Conservation (phyloP, 2,113 vertebrate genomes). For the Xiphias gladius region DNA sequence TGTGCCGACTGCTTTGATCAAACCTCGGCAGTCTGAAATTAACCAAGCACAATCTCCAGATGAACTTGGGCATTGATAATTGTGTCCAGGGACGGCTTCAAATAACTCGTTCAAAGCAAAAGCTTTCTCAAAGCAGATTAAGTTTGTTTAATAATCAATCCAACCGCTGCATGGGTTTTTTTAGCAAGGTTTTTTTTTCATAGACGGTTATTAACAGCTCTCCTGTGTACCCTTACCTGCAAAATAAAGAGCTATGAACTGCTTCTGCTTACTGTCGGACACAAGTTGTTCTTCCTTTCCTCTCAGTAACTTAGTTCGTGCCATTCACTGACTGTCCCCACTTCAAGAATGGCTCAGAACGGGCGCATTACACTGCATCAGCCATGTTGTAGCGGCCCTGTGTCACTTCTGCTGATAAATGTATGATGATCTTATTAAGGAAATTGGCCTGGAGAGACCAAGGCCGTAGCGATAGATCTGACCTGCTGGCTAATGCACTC, state of each 20-base stretch:
- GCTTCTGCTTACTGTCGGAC: not conserved
- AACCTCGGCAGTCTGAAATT: not conserved
- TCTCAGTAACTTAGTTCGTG: not conserved
- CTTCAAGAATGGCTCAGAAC: slow-evolving; percentile 36
- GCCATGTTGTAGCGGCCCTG: slow-evolving; percentile 34
- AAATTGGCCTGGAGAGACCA: slow-evolving; percentile 62
- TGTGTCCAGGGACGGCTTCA: slow-evolving; percentile 29
- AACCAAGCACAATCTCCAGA: slow-evolving; percentile 20
- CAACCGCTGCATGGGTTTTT: slow-evolving; percentile 1
- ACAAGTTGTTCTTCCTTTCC: slow-evolving; percentile 24
- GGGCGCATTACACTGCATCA: slow-evolving; percentile 25
- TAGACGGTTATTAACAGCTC: slow-evolving; percentile 43
- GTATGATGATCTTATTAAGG: slow-evolving; percentile 62
- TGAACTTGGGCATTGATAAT: slow-evolving; percentile 16
- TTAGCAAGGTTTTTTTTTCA: too few species aligned
- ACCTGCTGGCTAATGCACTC: slow-evolving; percentile 32
- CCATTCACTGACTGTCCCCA: not conserved
- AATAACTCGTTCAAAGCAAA: slow-evolving; percentile 50
- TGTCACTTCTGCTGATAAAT: slow-evolving; percentile 56
- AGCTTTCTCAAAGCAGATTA: slow-evolving; percentile 33
- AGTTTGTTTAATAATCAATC: slow-evolving; percentile 54
- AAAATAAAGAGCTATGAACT: slow-evolving; percentile 29
- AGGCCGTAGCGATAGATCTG: slow-evolving; percentile 35
- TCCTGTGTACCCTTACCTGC: slow-evolving; percentile 8
- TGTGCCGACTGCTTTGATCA: slow-evolving; percentile 51